Evolutionary conservation across 1,140 invertebrate genomes (phyloP).

Genomic region (Tyrophagus putrescentiae): DNA sequence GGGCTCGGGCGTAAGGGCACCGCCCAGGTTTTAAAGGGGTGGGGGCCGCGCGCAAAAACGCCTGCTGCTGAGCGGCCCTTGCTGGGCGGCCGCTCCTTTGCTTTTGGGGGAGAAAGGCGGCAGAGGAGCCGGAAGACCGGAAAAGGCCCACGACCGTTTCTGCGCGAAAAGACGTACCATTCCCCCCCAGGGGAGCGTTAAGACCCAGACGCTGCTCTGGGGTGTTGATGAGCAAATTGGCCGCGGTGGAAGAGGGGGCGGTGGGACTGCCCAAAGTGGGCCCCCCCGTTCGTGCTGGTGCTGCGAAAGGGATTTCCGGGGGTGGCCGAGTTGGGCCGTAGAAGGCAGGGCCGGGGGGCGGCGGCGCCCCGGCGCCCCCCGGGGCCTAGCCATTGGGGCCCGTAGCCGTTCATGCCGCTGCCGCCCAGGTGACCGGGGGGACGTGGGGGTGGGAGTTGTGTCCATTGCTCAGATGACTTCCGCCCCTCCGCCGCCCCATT

Average conservation of each 20-base stretch:
- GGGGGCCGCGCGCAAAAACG: slow-evolving; percentile 12
- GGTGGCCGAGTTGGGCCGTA: background rate
- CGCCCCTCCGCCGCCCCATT: no score
- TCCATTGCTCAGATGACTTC: background rate
- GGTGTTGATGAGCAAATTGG: background rate
- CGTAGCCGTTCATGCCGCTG: background rate
- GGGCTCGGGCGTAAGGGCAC: background rate
- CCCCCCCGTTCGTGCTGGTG: background rate
- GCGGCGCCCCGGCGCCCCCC: background rate
- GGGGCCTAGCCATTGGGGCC: background rate
- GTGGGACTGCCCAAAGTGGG: background rate
- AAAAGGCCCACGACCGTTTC: background rate
- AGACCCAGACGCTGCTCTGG: background rate
- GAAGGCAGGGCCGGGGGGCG: background rate
- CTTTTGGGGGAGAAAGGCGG: background rate
- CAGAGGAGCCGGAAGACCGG: no score
- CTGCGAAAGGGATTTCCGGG: slow-evolving; percentile 4
- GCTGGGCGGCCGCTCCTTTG: background rate
- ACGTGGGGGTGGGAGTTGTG: background rate
- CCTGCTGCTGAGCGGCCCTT: no score
- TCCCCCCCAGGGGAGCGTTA: background rate
- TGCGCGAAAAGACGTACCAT: background rate
- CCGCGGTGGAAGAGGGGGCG: background rate
- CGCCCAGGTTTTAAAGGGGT: slow-evolving; percentile 16
- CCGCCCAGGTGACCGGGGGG: background rate